These are phyloP conservation scores for Phaonia tiefii DNA, from an alignment of 2,888 invertebrate genomes.

Conservation along the genomic window DNA sequence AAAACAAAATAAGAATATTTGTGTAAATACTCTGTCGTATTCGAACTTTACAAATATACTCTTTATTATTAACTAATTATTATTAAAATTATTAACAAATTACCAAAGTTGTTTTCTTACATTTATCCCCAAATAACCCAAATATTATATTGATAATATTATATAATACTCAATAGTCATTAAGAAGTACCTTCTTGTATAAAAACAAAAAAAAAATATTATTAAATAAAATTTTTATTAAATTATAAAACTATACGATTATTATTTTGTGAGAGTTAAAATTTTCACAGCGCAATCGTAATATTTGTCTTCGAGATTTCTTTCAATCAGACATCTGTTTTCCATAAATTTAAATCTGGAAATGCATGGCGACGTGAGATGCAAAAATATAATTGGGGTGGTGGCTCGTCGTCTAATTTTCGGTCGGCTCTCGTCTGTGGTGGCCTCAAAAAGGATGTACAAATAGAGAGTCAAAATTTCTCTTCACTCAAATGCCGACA, in stretches of 20 bases:
- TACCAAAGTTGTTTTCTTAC: conserved; percentile 62
- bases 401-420: no score
- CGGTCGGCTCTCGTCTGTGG: no score
- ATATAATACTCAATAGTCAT: conserved; percentile 66
- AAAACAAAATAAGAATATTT: conserved; percentile 22
- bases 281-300: no score
- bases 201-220: conserved; percentile 49
- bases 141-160: conserved; percentile 59
- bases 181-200: conserved; percentile 65
- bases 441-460: no score
- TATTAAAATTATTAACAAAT: conserved; percentile 35
- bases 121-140: conserved; percentile 62
- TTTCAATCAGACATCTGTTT: no score
- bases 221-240: conserved; percentile 44
- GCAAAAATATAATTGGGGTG: no score
- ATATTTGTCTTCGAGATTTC: no score
- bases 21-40: conserved; percentile 58
- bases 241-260: conserved; percentile 21
- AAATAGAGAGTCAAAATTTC: no score
- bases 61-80: background rate
- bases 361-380: no score
- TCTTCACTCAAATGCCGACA: no score
- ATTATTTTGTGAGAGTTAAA: no score
- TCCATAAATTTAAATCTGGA: no score
- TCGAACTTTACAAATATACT: conserved; percentile 23